These are phyloP conservation scores for Parauchenoglanis punctatus DNA, from an alignment of 2,797 vertebrate species.

Conservation along the genomic window DNA sequence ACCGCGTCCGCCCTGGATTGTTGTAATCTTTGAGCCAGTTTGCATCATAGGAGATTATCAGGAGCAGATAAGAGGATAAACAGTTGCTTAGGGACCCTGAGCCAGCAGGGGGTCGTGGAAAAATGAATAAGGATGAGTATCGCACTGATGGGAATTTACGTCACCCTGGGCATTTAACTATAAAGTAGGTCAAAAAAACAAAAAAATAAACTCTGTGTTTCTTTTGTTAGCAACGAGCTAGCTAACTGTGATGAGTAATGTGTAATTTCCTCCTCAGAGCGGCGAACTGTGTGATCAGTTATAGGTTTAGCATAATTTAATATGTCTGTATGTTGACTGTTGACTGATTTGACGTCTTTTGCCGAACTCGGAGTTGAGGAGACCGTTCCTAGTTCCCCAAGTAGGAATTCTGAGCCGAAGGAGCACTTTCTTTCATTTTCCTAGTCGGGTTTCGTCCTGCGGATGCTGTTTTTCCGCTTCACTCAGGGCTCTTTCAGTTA, in stretches of 20 bases:
- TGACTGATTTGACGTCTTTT: not conserved
- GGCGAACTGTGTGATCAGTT: too few relatives aligned
- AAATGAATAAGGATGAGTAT: not conserved
- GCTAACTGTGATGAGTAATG: too few relatives aligned
- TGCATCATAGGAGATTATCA: constrained; percentile 2
- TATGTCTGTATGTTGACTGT: not conserved
- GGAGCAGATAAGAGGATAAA: constrained; percentile 2
- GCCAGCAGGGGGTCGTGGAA: not conserved
- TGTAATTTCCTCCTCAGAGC: too few relatives aligned
- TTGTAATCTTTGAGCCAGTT: not conserved
- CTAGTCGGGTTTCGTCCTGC: not conserved
- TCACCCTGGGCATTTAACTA: not conserved
- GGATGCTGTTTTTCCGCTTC: too few relatives aligned
- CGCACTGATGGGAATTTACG: not conserved
- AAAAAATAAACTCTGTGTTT: too few relatives aligned
- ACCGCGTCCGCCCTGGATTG: not conserved
- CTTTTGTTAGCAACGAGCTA: not conserved
- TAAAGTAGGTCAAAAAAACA: not conserved
- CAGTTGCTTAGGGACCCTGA: not conserved
- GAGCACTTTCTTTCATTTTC: not conserved
- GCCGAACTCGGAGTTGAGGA: not conserved
- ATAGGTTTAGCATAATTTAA: too few relatives aligned
- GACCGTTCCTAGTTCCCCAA: not conserved
- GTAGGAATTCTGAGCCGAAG: not conserved
- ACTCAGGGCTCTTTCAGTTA: too few relatives aligned